Conservation (phyloP, 2,113 vertebrate genomes). For the Phalacrocorax carbo region DNA sequence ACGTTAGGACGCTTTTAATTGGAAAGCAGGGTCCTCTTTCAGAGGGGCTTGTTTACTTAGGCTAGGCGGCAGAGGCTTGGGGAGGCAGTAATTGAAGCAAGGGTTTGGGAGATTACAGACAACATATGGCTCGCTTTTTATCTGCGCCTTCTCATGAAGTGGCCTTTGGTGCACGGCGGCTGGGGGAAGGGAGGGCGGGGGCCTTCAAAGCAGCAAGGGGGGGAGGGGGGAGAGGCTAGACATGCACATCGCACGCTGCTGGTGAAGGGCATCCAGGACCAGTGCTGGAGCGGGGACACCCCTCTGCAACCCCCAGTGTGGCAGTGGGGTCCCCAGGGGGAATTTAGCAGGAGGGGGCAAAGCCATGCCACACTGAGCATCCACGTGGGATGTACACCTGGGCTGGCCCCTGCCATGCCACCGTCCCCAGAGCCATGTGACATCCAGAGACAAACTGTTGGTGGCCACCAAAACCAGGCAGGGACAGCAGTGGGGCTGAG, state of each 20-base stretch:
- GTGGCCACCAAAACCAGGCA: background rate
- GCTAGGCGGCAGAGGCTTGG: conserved; percentile 66
- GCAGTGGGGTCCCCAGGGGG: accelerated
- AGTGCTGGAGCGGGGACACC: background rate
- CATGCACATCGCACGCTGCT: background rate
- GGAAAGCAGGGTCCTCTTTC: conserved; percentile 79
- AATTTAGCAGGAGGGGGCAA: background rate
- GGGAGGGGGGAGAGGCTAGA: background rate
- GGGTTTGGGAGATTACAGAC: conserved; percentile 81
- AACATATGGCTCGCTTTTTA: conserved; percentile 83
- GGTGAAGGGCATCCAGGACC: background rate
- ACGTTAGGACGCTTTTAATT: conserved; percentile 83
- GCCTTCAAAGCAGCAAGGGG: background rate
- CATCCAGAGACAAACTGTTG: background rate
- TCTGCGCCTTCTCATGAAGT: conserved; percentile 82
- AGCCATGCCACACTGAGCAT: accelerated
- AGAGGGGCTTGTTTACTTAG: conserved; percentile 81
- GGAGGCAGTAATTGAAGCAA: conserved; percentile 81
- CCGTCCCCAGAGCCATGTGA: accelerated
- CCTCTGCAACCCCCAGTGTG: accelerated
- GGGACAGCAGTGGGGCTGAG: accelerated
- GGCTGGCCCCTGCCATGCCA: background rate
- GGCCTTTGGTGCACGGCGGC: conserved; percentile 47
- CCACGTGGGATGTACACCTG: accelerated
- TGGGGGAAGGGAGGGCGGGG: background rate